A percentile compares a stretch with the other conserved stretches of the same genome.
These are phyloP conservation scores for Leptopilina clavipes DNA, from an alignment of 1,140 invertebrate genomes.

Conservation along the genomic window DNA sequence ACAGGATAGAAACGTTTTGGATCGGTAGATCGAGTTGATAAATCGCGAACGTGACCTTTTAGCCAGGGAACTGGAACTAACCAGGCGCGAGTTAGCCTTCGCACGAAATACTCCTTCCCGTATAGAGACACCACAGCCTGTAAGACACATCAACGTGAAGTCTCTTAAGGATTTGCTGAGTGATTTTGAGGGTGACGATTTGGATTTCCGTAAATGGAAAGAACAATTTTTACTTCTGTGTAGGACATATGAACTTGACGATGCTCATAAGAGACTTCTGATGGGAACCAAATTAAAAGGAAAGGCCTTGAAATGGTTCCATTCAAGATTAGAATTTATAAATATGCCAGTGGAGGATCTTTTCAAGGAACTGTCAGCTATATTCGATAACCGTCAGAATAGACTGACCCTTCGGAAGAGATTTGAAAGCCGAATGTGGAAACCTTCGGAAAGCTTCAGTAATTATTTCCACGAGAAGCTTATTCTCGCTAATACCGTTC, in stretches of 20 bases:
- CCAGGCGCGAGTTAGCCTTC: not conserved
- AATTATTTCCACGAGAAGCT: constrained; percentile 9
- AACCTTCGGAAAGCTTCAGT: constrained; percentile 38
- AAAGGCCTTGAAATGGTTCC: constrained; percentile 44
- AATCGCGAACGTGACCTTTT: not conserved
- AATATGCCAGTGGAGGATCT: constrained; percentile 12
- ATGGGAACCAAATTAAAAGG: constrained; percentile 37
- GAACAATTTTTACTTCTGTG: not conserved
- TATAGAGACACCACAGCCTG: not conserved
- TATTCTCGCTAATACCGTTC: constrained; percentile 42
- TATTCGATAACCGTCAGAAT: constrained; percentile 39
- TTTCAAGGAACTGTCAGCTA: constrained; percentile 37
- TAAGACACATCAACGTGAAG: not conserved
- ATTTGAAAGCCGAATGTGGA: constrained; percentile 43
- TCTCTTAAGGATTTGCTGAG: not conserved
- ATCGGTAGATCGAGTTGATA: too few species aligned
- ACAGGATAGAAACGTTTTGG: too few species aligned
- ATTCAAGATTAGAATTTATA: constrained; percentile 38
- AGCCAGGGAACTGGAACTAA: not conserved
- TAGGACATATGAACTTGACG: not conserved
- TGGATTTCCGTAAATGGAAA: not conserved
- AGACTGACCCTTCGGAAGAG: constrained; percentile 34
- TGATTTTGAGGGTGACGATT: not conserved
- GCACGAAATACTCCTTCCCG: not conserved
- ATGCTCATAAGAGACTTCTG: constrained; percentile 2